A percentile compares a stretch with the other conserved stretches of the same genome.
phyloP scores from a whole-genome alignment of 2,888 invertebrate species.

The Chloroclysta siterata region DNA sequence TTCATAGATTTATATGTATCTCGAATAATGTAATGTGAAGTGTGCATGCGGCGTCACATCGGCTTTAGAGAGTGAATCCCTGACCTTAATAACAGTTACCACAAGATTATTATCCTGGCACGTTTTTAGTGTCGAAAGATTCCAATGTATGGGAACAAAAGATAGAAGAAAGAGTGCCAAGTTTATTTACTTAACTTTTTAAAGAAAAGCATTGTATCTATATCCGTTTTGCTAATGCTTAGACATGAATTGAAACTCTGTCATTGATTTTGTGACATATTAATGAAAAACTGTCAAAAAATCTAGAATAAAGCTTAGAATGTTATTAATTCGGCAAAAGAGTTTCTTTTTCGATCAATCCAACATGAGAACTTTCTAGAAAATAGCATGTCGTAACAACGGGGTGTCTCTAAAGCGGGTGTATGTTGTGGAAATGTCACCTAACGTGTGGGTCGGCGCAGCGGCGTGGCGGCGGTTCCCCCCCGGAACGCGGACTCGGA shows the following conservation, averaged over 20 bases:
- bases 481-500: slow-evolving; percentile 81
- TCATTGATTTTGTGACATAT: neutral
- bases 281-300: too few relatives aligned
- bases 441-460: slow-evolving; percentile 51
- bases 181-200: neutral
- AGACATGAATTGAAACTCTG: neutral
- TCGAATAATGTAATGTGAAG: neutral
- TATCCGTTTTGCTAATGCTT: neutral
- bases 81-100: neutral
- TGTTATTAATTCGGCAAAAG: too few relatives aligned
- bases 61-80: slow-evolving; percentile 12
- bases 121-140: neutral
- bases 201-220: neutral
- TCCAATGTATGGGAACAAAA: neutral
- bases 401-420: slow-evolving; percentile 25
- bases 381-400: neutral
- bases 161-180: slow-evolving; percentile 3
- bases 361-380: neutral
- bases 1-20: neutral
- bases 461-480: slow-evolving; percentile 64
- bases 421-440: slow-evolving; percentile 18
- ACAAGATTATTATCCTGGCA: slow-evolving; percentile 7
- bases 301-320: too few relatives aligned
- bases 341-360: neutral
- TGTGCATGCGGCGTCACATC: slow-evolving; percentile 14